A percentile compares a stretch with the other conserved stretches of the same genome.
Evolutionary conservation across 2,888 invertebrate genomes (phyloP).

Genomic region (Trichogramma dendrolimi): DNA sequence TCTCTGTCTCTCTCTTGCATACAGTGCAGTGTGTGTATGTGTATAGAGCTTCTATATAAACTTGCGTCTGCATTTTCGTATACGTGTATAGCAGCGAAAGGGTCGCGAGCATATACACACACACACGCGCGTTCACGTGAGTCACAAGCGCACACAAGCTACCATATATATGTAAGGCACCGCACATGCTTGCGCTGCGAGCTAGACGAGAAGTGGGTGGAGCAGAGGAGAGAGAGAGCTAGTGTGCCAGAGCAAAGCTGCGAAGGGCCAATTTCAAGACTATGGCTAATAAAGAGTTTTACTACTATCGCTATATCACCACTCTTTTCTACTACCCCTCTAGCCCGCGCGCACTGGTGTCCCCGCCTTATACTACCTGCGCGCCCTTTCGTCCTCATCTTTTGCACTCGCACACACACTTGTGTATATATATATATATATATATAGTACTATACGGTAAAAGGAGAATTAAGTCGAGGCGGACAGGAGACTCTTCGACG

Average conservation of each 20-base stretch:
- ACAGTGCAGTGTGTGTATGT: too few species aligned
- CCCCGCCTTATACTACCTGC: background rate
- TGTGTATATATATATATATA: too few species aligned
- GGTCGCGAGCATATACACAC: background rate
- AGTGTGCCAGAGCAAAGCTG: conserved; percentile 7
- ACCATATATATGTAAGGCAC: too few species aligned
- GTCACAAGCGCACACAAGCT: too few species aligned
- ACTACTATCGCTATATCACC: conserved; percentile 9
- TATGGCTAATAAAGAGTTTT: conserved; percentile 31
- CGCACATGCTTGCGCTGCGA: too few species aligned
- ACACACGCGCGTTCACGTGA: too few species aligned
- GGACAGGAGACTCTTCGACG: too few species aligned
- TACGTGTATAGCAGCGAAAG: background rate
- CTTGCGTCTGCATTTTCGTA: too few species aligned
- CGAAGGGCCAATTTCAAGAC: conserved; percentile 28
- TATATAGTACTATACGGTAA: too few species aligned
- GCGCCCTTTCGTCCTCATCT: conserved; percentile 1
- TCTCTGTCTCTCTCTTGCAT: background rate
- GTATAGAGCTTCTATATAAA: too few species aligned
- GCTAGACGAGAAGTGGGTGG: background rate
- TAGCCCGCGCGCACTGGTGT: too few species aligned
- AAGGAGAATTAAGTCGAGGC: too few species aligned
- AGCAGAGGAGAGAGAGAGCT: background rate
- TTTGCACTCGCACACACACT: background rate
- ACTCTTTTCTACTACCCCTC: background rate